Percentiles rank a stretch among this genome's conserved stretches.
phyloP scores from a whole-genome alignment of 2,888 invertebrate species.

The Lochmaea capreae region DNA sequence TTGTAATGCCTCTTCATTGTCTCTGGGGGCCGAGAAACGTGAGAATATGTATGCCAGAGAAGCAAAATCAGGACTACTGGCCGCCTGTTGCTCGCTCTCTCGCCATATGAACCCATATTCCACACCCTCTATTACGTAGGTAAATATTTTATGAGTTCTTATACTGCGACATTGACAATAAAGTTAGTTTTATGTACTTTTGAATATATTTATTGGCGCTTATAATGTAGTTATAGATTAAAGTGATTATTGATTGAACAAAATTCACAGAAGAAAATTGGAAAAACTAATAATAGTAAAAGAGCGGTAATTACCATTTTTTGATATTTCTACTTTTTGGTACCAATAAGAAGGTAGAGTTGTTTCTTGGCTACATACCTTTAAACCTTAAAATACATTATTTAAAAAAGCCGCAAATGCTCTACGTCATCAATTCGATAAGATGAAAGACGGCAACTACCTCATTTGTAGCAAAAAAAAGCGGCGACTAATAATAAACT shows the following conservation, averaged over 20 bases:
- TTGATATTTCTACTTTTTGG: too few species aligned
- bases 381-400: too few species aligned
- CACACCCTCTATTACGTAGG: constrained; percentile 11
- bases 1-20: constrained; percentile 58
- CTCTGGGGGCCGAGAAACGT: constrained; percentile 59
- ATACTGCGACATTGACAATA: not conserved
- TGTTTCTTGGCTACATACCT: too few species aligned
- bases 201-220: not conserved
- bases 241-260: not conserved
- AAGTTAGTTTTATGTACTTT: constrained; percentile 5
- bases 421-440: too few species aligned
- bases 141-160: constrained; percentile 34
- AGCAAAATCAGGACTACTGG: constrained; percentile 58
- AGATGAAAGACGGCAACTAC: too few species aligned
- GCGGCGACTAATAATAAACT: too few species aligned
- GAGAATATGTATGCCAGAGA: constrained; percentile 59
- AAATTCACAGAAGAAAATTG: not conserved
- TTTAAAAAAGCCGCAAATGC: too few species aligned
- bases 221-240: not conserved
- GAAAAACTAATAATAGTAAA: too few species aligned
- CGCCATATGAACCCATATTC: constrained; percentile 28
- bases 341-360: too few species aligned
- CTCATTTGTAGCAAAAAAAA: too few species aligned
- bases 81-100: constrained; percentile 59
- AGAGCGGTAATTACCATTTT: too few species aligned